Percentiles rank a stretch among this genome's conserved stretches.
Conservation (phyloP, 2,797 vertebrate genomes). For the Diplodus sargus region DNA sequence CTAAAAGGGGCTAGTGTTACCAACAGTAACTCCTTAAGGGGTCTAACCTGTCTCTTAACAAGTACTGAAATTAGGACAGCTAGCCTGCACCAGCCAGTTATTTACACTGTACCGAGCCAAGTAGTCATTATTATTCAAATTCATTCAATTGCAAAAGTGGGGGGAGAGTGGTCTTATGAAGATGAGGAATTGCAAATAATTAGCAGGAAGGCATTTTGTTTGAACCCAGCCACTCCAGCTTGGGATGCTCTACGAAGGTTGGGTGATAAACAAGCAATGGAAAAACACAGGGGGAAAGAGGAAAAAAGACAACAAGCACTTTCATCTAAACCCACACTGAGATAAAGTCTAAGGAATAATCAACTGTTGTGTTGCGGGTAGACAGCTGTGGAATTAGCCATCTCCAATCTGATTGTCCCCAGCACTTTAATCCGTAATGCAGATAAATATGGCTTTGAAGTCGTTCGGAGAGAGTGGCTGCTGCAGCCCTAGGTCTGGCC, state of each 20-base stretch:
- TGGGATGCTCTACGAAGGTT: slow-evolving; percentile 76
- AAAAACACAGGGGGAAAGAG: slow-evolving; percentile 70
- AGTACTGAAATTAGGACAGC: slow-evolving; percentile 80
- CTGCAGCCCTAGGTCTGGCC: slow-evolving; percentile 58
- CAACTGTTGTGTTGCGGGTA: slow-evolving; percentile 65
- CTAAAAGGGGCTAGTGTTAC: not conserved
- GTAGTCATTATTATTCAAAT: slow-evolving; percentile 87
- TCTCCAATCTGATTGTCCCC: slow-evolving; percentile 73
- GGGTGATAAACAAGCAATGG: slow-evolving; percentile 84
- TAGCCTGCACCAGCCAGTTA: slow-evolving; percentile 73
- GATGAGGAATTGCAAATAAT: slow-evolving; percentile 85
- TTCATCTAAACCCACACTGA: slow-evolving; percentile 82
- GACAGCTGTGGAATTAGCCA: slow-evolving; percentile 79
- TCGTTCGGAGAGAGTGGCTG: slow-evolving; percentile 47
- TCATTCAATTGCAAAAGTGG: slow-evolving; percentile 79
- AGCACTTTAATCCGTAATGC: slow-evolving; percentile 73
- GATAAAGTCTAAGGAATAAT: slow-evolving; percentile 76
- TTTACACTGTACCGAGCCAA: slow-evolving; percentile 73
- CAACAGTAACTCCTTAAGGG: slow-evolving; percentile 62
- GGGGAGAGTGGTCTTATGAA: slow-evolving; percentile 76
- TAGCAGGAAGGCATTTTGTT: slow-evolving; percentile 85
- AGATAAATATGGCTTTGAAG: slow-evolving; percentile 72
- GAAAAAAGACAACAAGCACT: slow-evolving; percentile 72
- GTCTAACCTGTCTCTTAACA: slow-evolving; percentile 65
- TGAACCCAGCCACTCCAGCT: slow-evolving; percentile 84